Conservation (phyloP, 2,888 invertebrate genomes). For the Phengaris arion region DNA sequence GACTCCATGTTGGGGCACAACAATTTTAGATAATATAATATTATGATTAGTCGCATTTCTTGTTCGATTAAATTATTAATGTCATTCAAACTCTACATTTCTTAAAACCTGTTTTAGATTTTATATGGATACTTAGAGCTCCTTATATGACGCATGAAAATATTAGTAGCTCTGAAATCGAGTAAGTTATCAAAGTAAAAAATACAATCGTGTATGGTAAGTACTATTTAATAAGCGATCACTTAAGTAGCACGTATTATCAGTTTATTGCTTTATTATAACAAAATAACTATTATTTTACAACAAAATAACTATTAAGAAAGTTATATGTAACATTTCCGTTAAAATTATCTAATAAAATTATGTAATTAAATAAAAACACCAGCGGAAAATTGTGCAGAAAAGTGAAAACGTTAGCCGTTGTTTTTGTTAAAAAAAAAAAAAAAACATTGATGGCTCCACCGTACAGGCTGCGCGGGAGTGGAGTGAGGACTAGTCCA, state of each 20-base stretch:
- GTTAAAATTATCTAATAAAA: background rate
- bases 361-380: background rate
- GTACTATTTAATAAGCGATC: background rate
- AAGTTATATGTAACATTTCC: slow-evolving; percentile 1
- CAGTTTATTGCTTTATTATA: background rate
- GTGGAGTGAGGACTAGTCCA: slow-evolving; percentile 48
- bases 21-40: too few relatives aligned
- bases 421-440: background rate
- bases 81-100: too few relatives aligned
- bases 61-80: too few relatives aligned
- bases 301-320: background rate
- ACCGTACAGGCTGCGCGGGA: slow-evolving; percentile 58
- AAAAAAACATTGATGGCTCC: slow-evolving; percentile 50
- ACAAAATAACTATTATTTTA: background rate
- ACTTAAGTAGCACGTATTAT: background rate
- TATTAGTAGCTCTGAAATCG: background rate
- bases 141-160: background rate
- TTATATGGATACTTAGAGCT: background rate
- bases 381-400: background rate
- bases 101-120: too few relatives aligned
- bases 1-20: too few relatives aligned
- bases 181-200: background rate
- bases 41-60: too few relatives aligned
- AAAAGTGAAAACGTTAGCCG: background rate
- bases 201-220: background rate